Percentiles rank a stretch among this genome's conserved stretches.
These are phyloP conservation scores for Saccostrea cuccullata DNA, from an alignment of 1,140 invertebrate species.

Conservation along the genomic window DNA sequence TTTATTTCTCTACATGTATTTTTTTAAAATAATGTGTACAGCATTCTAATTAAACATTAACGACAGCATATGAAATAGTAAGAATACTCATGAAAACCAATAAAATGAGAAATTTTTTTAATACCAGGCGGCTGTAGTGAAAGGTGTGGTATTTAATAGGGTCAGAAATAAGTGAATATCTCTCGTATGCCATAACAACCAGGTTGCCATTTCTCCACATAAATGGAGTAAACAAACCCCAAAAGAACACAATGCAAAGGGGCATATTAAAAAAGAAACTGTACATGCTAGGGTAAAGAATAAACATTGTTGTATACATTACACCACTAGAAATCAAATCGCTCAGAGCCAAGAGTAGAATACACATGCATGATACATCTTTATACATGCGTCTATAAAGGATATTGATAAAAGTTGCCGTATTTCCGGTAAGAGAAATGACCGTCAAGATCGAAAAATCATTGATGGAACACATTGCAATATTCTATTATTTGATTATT, in stretches of 20 bases:
- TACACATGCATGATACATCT: not conserved
- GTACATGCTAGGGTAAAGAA: not conserved
- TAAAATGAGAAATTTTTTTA: not conserved
- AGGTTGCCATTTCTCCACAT: not conserved
- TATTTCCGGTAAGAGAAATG: not conserved
- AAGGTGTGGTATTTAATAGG: not conserved
- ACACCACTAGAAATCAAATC: no score
- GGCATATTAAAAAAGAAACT: not conserved
- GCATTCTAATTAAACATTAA: no score
- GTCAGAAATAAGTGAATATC: not conserved
- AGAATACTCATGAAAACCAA: not conserved
- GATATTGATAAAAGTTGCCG: not conserved
- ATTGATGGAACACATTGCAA: not conserved
- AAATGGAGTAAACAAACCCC: not conserved
- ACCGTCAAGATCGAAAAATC: not conserved
- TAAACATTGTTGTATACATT: not conserved
- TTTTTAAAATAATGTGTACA: no score
- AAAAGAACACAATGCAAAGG: not conserved
- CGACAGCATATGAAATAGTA: not conserved
- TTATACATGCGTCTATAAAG: constrained; percentile 6
- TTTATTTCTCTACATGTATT: no score
- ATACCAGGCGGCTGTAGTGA: not conserved
- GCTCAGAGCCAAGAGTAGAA: not conserved
- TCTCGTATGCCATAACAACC: not conserved
- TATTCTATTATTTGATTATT: not conserved